Evolutionary conservation across 2,797 vertebrate genomes (phyloP), one percentile per base, ranked within the genome.

Genomic region (Zenarchopterus dispar): DNA sequence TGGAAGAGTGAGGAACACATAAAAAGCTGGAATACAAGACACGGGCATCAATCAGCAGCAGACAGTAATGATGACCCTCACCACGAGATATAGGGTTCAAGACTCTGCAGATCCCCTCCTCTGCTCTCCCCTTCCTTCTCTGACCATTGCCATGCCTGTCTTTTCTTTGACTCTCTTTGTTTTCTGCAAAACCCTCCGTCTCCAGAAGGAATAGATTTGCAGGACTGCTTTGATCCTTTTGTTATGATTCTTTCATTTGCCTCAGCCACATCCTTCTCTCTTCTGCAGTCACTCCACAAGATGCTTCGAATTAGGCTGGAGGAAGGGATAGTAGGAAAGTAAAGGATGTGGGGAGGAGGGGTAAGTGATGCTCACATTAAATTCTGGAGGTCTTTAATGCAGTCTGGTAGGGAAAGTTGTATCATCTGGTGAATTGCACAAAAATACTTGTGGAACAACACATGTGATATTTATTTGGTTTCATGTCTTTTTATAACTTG

Each of bases 131-230:
- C 72, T 67, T 89, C 58, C 73, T 62, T 66, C 66, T 73, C 62
- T 52, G 47, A 69, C 66, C 69, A 58, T 84, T 52, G 49, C 67
- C 75, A 70, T 84, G 72, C 82, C 81, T 85, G 72, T 82, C 78
- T 85, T 85, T 72, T 71, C 36, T 39, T 39, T 39, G 73, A 72
- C 74, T 66, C 68, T 75, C 73, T 86, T 89, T 77, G 84, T 89
- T 91, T 91, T 86, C 88, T 92, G 82, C 92, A 81, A 91, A 90
- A 90, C 87, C 81, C 78, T 84, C 67, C 84, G 87, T 87, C 88
- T 90, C 92, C 95, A 95, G 95, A 95, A 95, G 96, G 96, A 95
- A 95, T 39, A 88, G 90, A 95, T 96, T 95, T 96, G 90, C 89
- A 89, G 75, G 16, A 70, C 70, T 3, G 59, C 95, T 97, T 96